Base-by-base conservation (phyloP, 2,888 invertebrate species). In the Rhagonycha fulva region DNA sequence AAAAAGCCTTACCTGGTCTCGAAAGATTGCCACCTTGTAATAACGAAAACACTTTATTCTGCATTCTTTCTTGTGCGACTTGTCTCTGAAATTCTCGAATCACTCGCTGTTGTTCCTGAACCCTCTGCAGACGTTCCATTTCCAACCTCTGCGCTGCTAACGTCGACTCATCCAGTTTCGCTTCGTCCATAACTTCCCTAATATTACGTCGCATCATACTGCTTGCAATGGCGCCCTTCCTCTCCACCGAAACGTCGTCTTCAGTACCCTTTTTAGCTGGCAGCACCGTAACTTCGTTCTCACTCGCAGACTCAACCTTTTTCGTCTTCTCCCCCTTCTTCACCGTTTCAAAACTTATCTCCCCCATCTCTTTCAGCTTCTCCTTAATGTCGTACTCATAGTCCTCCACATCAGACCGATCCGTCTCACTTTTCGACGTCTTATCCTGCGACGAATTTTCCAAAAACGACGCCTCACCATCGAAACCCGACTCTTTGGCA, bases 161-260 rank as follows among this genome's bases (percentile, higher is more conserved):
- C 2, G 98, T 98, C 12, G 96, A 95, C 78, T 96, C 96, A 86
- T 98, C 98, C 79, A 98, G 88, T 85, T 98, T 96, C 78, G 95
- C 95, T 84, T 97, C 97, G 84, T 96, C 95, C 93, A 98, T 94
- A 9, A 98, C 97, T 88, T 98, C 97, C 74, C 98, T 92, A 82
- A 97, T 97, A 85, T 97, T 97, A 78, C 95, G 91, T 62, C 97
- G 90, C 84, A 96, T 91, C 87, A 94, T 94, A 14, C 74, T 74
- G 4, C 70, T 63, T n/a, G 74, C 63, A 81, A 81, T n/a, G 3
- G 80, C 92, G 84, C 72, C 79, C 76, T 81, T 80, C 12, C 79
- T 67, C 9, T 81, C 79, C 4, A 62, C 60, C 61, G 77, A 61
- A 30, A 73, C 70, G 61, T 79, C 80, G n/a, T 80, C 80, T 28